Percentiles rank a stretch among this genome's conserved stretches.
phyloP scores from a whole-genome alignment of 2,888 invertebrate species.

The Hirudinaria manillensis region DNA sequence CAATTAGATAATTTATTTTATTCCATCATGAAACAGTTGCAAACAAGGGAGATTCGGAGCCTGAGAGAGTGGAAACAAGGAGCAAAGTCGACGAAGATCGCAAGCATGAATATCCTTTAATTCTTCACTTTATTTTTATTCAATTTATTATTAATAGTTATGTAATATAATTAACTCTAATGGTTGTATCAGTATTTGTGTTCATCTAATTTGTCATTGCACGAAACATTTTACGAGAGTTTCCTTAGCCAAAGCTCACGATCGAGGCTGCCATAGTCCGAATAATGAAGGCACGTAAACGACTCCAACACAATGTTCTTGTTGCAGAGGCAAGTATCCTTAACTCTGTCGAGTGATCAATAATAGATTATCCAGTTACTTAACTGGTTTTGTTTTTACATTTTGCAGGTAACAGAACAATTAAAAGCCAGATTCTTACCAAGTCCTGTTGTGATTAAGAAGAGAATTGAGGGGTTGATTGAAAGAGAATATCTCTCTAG shows the following conservation, averaged over 20 bases:
- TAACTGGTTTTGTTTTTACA: not conserved
- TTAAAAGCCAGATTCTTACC: slow-evolving; percentile 93
- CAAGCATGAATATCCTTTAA: slow-evolving; percentile 73
- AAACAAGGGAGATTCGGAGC: slow-evolving; percentile 75
- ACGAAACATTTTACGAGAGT: not conserved
- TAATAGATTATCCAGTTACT: not conserved
- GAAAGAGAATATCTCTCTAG: slow-evolving; percentile 97
- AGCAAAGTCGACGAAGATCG: slow-evolving; percentile 97
- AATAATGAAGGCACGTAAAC: slow-evolving; percentile 96
- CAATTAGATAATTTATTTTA: not conserved
- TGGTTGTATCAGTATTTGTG: not conserved
- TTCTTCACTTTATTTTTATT: not conserved
- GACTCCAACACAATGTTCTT: slow-evolving; percentile 77
- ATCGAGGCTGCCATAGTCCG: slow-evolving; percentile 98
- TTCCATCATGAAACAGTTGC: slow-evolving; percentile 44
- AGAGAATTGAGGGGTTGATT: slow-evolving; percentile 96
- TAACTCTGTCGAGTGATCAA: not conserved
- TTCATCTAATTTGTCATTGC: not conserved
- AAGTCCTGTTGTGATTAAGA: slow-evolving; percentile 95
- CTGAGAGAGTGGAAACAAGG: slow-evolving; percentile 94
- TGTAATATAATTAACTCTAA: not conserved
- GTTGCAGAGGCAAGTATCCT: slow-evolving; percentile 71
- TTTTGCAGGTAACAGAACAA: slow-evolving; percentile 75
- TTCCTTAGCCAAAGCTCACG: slow-evolving; percentile 43
- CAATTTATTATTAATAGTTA: not conserved